A percentile compares a stretch with the other conserved stretches of the same genome.
Evolutionary conservation across 2,113 vertebrate species (phyloP).

Genomic region (Ammospiza caudacuta): DNA sequence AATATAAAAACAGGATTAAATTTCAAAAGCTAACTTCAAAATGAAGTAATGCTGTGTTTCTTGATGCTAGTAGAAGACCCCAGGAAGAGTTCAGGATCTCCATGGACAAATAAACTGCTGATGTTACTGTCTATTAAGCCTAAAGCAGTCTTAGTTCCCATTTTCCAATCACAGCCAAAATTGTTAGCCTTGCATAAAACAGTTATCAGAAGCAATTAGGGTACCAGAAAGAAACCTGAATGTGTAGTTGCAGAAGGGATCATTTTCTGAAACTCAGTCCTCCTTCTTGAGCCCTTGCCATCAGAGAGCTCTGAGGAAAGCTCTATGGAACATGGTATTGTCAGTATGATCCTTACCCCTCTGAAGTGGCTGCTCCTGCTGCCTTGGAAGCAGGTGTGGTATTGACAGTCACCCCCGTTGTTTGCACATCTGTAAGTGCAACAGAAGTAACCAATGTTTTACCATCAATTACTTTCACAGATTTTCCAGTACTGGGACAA

Average conservation of each 20-base stretch:
- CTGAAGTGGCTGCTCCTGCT: not conserved
- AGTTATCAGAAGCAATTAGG: conserved; percentile 17
- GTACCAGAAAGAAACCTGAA: not conserved
- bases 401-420: not conserved
- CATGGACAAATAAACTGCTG: not conserved
- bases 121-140: not conserved
- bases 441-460: not conserved
- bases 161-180: not conserved
- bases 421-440: not conserved
- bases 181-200: conserved; percentile 14
- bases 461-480: not conserved
- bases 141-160: not conserved
- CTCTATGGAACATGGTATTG: not conserved
- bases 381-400: not conserved
- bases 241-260: not conserved
- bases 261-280: not conserved
- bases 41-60: not conserved
- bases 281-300: not conserved
- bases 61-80: not conserved
- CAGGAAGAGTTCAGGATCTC: not conserved
- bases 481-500: not conserved
- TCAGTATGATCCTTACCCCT: not conserved
- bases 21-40: not conserved
- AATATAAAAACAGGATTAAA: not conserved
- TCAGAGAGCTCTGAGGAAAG: not conserved